phyloP scores from a whole-genome alignment of 2,113 vertebrate species.

The Acrocephalus kingi region DNA sequence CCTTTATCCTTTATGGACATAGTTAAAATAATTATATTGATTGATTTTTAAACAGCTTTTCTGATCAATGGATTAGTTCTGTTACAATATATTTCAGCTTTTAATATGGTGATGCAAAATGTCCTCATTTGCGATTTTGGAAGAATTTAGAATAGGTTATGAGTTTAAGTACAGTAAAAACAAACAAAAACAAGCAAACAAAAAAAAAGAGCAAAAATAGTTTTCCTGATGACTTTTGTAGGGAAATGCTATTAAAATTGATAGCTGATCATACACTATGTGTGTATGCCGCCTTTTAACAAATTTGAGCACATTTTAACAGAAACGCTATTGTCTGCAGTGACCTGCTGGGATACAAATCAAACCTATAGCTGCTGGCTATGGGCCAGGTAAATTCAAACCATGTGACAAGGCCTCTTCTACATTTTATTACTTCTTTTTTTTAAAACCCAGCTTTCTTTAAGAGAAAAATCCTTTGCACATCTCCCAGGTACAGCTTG shows the following conservation, averaged over 20 bases:
- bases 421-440: neutral
- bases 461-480: neutral
- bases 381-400: neutral
- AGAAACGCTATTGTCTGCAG: neutral
- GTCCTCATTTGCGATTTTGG: neutral
- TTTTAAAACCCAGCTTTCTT: neutral
- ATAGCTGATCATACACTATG: neutral
- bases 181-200: neutral
- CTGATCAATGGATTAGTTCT: neutral
- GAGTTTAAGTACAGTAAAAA: neutral
- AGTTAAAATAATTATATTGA: neutral
- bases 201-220: neutral
- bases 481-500: neutral
- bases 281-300: neutral
- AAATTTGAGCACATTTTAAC: neutral
- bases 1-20: neutral
- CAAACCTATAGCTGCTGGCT: neutral
- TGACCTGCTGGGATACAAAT: neutral
- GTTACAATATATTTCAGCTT: neutral
- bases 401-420: neutral
- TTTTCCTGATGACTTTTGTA: neutral
- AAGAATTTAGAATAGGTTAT: neutral
- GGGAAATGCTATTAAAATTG: neutral
- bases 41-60: neutral
- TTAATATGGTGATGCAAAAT: neutral